Percentiles rank a stretch among this genome's conserved stretches.
phyloP scores from a whole-genome alignment of 2,888 invertebrate genomes.

The Stomorhina lunata region DNA sequence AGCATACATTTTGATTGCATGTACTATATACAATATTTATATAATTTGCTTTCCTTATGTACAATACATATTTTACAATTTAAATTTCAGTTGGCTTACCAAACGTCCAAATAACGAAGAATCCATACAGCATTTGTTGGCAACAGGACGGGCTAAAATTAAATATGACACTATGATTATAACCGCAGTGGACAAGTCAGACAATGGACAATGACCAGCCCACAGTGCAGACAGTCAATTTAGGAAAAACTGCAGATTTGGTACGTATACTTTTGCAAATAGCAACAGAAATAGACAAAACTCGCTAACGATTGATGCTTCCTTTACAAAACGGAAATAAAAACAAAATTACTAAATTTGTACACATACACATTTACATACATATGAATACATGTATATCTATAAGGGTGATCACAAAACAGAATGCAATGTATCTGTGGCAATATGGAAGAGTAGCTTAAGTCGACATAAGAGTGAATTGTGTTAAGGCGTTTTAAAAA shows the following conservation, averaged over 20 bases:
- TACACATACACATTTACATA: not conserved
- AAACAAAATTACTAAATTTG: slow-evolving; percentile 42
- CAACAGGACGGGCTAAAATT: slow-evolving; percentile 80
- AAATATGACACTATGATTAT: slow-evolving; percentile 82
- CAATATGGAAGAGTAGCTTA: too few species aligned
- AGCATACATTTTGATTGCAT: too few species aligned
- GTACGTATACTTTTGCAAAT: slow-evolving; percentile 81
- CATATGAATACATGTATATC: not conserved
- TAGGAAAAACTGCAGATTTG: slow-evolving; percentile 89
- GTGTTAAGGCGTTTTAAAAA: too few species aligned
- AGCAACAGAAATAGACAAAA: not conserved
- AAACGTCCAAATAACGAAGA: slow-evolving; percentile 80
- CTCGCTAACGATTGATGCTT: not conserved
- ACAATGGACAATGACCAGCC: slow-evolving; percentile 86
- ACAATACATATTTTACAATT: slow-evolving; percentile 45
- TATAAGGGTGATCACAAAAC: too few species aligned
- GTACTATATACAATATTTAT: not conserved
- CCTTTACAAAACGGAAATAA: slow-evolving; percentile 57
- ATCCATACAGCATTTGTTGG: slow-evolving; percentile 79
- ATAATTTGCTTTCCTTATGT: slow-evolving; percentile 24
- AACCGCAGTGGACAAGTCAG: slow-evolving; percentile 80
- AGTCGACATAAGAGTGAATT: too few species aligned
- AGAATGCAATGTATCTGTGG: not conserved
- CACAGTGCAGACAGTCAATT: slow-evolving; percentile 87
- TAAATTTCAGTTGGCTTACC: slow-evolving; percentile 80